Evolutionary conservation across 2,888 invertebrate genomes (phyloP).

Genomic region (Agriotes lineatus): DNA sequence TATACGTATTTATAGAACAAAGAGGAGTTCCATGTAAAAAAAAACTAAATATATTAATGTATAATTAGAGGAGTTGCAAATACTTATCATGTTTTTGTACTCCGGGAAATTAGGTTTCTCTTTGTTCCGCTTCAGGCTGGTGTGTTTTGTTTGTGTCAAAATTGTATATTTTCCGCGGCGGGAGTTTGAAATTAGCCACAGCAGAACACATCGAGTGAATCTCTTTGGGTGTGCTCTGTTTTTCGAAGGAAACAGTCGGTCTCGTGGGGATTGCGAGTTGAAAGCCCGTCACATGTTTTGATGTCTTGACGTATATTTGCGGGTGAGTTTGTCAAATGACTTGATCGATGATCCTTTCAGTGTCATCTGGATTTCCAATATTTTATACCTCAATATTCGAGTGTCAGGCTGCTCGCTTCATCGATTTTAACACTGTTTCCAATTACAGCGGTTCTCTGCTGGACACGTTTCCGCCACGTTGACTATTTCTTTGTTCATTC

Average conservation of each 20-base stretch:
- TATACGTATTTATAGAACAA: background rate
- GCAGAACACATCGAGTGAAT: conserved; percentile 11
- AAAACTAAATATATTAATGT: background rate
- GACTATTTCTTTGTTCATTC: conserved; percentile 43
- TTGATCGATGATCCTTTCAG: conserved; percentile 45
- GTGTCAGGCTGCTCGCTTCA: conserved; percentile 36
- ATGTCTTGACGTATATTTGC: conserved; percentile 44
- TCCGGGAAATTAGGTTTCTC: background rate
- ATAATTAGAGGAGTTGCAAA: background rate
- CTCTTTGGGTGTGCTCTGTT: conserved; percentile 17
- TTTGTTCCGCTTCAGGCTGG: background rate
- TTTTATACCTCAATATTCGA: conserved; percentile 41
- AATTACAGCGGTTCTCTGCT: conserved; percentile 39
- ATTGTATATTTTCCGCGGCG: background rate
- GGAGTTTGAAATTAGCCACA: conserved; percentile 4
- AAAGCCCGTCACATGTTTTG: conserved; percentile 42
- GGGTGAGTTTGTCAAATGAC: conserved; percentile 43
- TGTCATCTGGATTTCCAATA: conserved; percentile 41
- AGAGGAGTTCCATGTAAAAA: background rate
- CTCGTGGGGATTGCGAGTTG: conserved; percentile 26
- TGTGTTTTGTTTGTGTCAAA: background rate
- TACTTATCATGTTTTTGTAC: background rate
- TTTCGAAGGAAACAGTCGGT: conserved; percentile 23
- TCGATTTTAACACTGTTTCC: conserved; percentile 43
- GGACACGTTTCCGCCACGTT: conserved; percentile 45